Evolutionary conservation across 2,888 invertebrate species (phyloP).

Genomic region (Plebejus melissa): DNA sequence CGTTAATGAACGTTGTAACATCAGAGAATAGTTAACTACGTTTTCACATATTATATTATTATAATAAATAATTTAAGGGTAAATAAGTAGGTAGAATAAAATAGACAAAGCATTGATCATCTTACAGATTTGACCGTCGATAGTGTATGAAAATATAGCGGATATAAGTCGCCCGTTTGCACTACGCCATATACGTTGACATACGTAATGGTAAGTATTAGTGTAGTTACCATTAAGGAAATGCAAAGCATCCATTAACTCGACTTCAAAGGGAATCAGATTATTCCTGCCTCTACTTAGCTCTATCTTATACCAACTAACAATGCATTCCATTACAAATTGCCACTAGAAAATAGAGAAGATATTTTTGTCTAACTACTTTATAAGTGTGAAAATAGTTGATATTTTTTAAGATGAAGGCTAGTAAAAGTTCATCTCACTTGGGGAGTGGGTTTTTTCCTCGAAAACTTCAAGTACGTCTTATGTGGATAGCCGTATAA

Average conservation of each 20-base stretch:
- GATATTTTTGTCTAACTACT: background rate
- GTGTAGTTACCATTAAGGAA: background rate
- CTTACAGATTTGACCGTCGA: too few species aligned
- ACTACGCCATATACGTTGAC: background rate
- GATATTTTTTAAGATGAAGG: too few species aligned
- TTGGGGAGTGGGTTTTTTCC: too few species aligned
- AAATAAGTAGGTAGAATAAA: too few species aligned
- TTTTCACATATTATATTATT: too few species aligned
- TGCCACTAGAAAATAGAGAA: background rate
- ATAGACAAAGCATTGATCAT: too few species aligned
- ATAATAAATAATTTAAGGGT: too few species aligned
- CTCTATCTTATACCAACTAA: background rate
- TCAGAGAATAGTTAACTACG: too few species aligned
- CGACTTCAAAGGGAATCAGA: constrained; percentile 6
- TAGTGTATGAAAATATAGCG: background rate
- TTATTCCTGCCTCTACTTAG: background rate
- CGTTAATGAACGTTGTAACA: too few species aligned
- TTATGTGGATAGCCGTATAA: too few species aligned
- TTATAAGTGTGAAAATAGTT: background rate
- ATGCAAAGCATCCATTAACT: constrained; percentile 4
- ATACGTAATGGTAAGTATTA: background rate
- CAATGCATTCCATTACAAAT: background rate
- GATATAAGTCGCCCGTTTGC: background rate
- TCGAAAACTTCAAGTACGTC: too few species aligned
- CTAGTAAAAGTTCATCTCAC: too few species aligned